Base-by-base conservation (phyloP, 2,113 vertebrate species). In the Rhynchopsitta pachyrhyncha region DNA sequence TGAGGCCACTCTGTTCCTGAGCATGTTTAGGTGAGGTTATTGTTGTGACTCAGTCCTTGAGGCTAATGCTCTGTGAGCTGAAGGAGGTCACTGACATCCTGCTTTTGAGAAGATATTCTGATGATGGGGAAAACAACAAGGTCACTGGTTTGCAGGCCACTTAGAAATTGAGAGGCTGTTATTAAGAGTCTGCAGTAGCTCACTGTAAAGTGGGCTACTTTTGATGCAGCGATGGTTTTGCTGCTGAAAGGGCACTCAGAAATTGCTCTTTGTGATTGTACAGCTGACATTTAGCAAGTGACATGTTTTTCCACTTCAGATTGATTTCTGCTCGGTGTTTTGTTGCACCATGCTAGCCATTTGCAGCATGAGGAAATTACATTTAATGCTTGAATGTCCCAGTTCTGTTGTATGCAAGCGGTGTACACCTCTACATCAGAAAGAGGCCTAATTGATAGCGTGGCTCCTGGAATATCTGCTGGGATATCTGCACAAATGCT, bases 281-380 rank as follows among this genome's bases (percentile, higher is more conserved):
- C 47, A 83, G 64, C 53, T 94, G 88, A 86, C 68, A 68, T 90
- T 93, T 82, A 92, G 73, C 71, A 60, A 47, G 55, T 83, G 85
- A 75, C 46, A 27, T 80, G 47, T 88, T 88, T 95, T 90, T 47
- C 76, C 22, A 5, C 46, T 92, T 70, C 29, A 63, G 2, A 77
- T 57, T 39, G 71, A 90, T 95, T 91, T 90, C 64, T 88, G 4
- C 47, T 64, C 0, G 1, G 25, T 52, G 31, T 44, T 83, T 31
- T 70, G n/a, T 67, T 88, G 68, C 49, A 86, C 33, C 24, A 4
- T 46, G 60, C 44, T 77, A 49, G 49, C 49, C 46, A 5, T 69
- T 90, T 92, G 53, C 60, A 80, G 71, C 18, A 2, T 4, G 19
- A 80, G 67, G 41, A 93, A 92, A 67, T 88, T 3, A 22, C 29